phyloP scores from a whole-genome alignment of 2,113 vertebrate species.

The Protomyctophum bolini region DNA sequence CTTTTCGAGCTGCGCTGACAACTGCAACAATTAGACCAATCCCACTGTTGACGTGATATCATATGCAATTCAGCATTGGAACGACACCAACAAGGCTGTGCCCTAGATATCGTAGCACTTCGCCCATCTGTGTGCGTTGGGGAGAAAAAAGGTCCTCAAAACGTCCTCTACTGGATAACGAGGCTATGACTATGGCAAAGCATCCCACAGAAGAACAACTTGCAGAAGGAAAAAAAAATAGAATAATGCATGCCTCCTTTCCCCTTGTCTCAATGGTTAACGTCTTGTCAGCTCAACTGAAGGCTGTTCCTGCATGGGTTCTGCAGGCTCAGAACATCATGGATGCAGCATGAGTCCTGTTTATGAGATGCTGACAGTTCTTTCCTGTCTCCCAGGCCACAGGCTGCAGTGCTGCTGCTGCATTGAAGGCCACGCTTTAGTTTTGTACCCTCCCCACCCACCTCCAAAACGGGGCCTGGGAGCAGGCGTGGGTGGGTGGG shows the following conservation, averaged over 20 bases:
- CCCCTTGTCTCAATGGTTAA: too few species aligned
- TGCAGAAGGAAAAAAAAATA: too few species aligned
- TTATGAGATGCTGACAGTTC: constrained; percentile 79
- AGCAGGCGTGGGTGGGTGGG: constrained; percentile 68
- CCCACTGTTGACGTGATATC: constrained; percentile 20
- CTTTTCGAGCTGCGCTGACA: constrained; percentile 12
- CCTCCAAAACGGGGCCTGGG: constrained; percentile 50
- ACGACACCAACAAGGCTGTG: not conserved
- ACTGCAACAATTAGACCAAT: not conserved
- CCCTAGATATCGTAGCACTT: not conserved
- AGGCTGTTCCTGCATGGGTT: constrained; percentile 46
- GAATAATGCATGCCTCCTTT: too few species aligned
- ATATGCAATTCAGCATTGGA: not conserved
- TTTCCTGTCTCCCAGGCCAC: constrained; percentile 77
- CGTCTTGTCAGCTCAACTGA: constrained; percentile 1
- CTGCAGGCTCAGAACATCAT: constrained; percentile 57
- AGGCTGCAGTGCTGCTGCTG: constrained; percentile 58
- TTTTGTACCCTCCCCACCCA: constrained; percentile 62
- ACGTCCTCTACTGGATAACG: too few species aligned
- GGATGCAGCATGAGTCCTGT: constrained; percentile 71
- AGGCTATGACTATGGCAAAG: too few species aligned
- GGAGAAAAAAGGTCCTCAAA: too few species aligned
- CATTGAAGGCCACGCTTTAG: constrained; percentile 49
- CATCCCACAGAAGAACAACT: too few species aligned
- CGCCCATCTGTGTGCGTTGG: too few species aligned